These are phyloP conservation scores for Halocynthia aurantium DNA, from an alignment of 23 tunicate species.

Conservation along the genomic window DNA sequence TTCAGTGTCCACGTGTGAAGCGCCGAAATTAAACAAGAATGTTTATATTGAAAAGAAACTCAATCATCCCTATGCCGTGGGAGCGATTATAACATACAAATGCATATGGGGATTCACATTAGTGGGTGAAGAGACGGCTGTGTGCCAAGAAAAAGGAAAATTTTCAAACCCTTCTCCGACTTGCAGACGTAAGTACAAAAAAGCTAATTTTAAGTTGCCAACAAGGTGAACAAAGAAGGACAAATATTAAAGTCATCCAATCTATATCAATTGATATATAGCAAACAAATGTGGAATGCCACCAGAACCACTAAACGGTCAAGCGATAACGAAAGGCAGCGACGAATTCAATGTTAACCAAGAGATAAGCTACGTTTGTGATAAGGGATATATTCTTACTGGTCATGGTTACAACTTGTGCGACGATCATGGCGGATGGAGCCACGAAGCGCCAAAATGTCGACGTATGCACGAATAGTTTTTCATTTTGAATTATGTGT, in stretches of 20 bases:
- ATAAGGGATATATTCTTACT: constrained; percentile 17
- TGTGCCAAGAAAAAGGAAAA: constrained; percentile 15
- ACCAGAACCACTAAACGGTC: too few species aligned
- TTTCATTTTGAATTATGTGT: too few species aligned
- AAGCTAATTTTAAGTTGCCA: too few species aligned
- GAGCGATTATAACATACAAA: constrained; percentile 14
- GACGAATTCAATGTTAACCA: constrained; percentile 3
- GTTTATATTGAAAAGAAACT: too few species aligned
- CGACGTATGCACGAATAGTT: not conserved
- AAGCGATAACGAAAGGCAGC: too few species aligned
- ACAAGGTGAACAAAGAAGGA: too few species aligned
- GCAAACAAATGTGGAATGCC: too few species aligned
- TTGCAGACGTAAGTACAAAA: constrained; percentile 9
- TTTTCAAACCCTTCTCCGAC: constrained; percentile 7
- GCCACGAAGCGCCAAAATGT: constrained; percentile 12
- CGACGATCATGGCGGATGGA: constrained; percentile 5
- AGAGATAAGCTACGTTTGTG: constrained; percentile 19
- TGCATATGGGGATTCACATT: constrained; percentile 26
- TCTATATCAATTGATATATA: too few species aligned
- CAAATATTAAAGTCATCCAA: too few species aligned
- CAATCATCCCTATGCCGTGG: constrained; percentile 9
- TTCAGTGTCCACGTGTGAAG: too few species aligned
- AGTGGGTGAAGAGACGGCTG: constrained; percentile 17
- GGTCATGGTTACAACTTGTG: constrained; percentile 11
- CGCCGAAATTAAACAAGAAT: too few species aligned